Conservation (phyloP, 1,140 invertebrate species). For the Pogonognathellus flavescens region DNA sequence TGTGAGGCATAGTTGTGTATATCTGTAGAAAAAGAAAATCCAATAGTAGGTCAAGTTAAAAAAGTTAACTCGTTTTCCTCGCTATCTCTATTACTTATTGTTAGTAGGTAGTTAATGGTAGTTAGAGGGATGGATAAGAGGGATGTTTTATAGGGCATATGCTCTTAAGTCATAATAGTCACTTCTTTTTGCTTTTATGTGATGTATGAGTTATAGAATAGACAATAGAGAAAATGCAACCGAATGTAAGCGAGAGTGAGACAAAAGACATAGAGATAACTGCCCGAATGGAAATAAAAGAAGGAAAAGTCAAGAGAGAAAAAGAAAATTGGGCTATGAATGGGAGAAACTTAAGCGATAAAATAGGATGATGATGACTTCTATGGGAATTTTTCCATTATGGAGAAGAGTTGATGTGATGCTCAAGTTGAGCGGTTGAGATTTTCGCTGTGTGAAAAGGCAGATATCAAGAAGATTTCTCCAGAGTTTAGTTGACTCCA, state of each 20-base stretch:
- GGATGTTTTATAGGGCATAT: constrained; percentile 10
- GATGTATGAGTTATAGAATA: constrained; percentile 27
- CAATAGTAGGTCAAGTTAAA: constrained; percentile 10
- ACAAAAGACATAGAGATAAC: constrained; percentile 42
- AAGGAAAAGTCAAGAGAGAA: constrained; percentile 44
- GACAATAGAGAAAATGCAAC: constrained; percentile 26
- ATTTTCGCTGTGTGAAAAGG: background rate
- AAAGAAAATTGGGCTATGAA: constrained; percentile 50
- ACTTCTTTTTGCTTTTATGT: constrained; percentile 16
- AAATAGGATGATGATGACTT: constrained; percentile 54
- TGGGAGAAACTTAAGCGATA: constrained; percentile 51
- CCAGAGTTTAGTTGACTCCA: background rate
- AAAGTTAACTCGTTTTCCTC: background rate
- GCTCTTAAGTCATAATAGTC: constrained; percentile 46
- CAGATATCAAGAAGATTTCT: constrained; percentile 20
- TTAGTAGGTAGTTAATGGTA: background rate
- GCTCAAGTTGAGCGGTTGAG: background rate
- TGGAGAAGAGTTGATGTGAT: constrained; percentile 37
- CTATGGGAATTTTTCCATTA: constrained; percentile 53
- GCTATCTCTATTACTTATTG: too few relatives aligned
- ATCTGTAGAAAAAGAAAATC: too few relatives aligned
- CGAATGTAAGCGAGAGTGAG: constrained; percentile 34
- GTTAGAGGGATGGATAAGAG: background rate
- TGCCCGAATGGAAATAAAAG: constrained; percentile 31
- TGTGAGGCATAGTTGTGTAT: too few relatives aligned